phyloP scores from a whole-genome alignment of 64 coral and sea anemone species.

The Stichodactyla helianthus region DNA sequence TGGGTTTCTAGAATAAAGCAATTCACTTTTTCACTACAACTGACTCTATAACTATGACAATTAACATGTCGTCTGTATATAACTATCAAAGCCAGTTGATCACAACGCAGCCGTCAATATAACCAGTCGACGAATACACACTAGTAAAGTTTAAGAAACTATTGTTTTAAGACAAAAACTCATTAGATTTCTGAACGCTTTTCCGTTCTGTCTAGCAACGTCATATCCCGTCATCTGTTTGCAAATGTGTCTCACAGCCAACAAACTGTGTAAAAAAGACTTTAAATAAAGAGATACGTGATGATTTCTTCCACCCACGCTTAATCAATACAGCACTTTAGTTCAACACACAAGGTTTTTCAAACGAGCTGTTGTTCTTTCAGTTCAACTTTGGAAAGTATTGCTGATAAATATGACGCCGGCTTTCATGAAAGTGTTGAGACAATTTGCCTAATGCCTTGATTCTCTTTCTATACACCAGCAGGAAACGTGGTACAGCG shows the following conservation, averaged over 20 bases:
- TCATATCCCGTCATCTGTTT: background rate
- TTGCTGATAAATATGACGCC: background rate
- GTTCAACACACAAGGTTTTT: background rate
- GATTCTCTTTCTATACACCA: background rate
- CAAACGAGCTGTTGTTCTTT: background rate
- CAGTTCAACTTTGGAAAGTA: constrained; percentile 1
- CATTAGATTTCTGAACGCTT: background rate
- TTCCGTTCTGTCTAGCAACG: background rate
- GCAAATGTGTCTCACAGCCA: background rate
- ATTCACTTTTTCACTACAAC: background rate
- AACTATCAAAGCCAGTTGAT: background rate
- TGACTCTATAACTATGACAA: background rate
- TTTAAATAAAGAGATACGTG: background rate
- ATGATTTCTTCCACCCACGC: background rate
- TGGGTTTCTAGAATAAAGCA: background rate
- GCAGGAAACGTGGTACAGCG: background rate
- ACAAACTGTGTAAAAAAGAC: background rate
- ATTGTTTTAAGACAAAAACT: background rate
- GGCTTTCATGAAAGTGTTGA: background rate
- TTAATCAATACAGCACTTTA: background rate
- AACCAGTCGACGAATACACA: background rate
- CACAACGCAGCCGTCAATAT: background rate
- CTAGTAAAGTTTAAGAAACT: background rate
- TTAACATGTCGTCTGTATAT: background rate
- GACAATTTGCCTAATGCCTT: background rate